Conservation (phyloP, 2,797 vertebrate species). For the Enteromius viviparus region DNA sequence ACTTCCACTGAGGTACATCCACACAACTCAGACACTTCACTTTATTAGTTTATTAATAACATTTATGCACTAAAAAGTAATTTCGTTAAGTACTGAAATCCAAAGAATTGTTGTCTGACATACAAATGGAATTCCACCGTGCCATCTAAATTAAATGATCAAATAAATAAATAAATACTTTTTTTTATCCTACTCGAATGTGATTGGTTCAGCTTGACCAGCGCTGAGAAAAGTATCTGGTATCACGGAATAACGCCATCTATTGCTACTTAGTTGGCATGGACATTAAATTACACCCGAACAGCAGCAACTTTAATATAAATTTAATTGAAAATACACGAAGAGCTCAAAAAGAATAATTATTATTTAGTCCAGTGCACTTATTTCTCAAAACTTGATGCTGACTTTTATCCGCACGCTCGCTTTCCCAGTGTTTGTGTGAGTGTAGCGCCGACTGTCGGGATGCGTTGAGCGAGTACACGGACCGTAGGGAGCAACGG, state of each 20-base stretch:
- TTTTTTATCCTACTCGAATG: background rate
- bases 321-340: background rate
- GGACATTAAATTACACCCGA: background rate
- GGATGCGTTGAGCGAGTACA: background rate
- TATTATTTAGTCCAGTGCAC: background rate
- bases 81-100: background rate
- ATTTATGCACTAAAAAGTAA: background rate
- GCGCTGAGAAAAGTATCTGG: constrained; percentile 11
- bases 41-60: too few species aligned
- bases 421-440: background rate
- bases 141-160: background rate
- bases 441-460: constrained; percentile 32
- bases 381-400: background rate
- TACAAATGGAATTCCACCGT: background rate
- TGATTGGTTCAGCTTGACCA: constrained; percentile 4
- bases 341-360: background rate
- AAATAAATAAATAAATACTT: background rate
- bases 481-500: constrained; percentile 48
- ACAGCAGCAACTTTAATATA: background rate
- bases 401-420: background rate
- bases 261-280: background rate
- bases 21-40: background rate
- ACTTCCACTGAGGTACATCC: background rate
- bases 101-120: background rate
- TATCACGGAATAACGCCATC: background rate